These are phyloP conservation scores for Nemotelus pantherinus DNA, from an alignment of 2,888 invertebrate genomes.

Conservation along the genomic window DNA sequence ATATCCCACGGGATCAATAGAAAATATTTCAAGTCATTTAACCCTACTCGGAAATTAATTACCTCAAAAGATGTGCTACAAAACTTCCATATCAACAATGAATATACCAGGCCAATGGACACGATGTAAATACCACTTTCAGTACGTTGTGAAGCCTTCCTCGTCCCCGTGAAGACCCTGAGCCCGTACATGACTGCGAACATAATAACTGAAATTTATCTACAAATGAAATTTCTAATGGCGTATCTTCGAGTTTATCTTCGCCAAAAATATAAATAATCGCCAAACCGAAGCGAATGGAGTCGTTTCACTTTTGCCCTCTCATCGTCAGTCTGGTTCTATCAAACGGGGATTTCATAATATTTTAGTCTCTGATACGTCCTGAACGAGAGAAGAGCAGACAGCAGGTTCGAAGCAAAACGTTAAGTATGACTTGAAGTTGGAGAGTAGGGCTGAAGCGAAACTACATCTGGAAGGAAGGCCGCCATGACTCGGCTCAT, in stretches of 20 bases:
- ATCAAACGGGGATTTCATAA: background rate
- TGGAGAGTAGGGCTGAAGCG: background rate
- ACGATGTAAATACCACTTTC: background rate
- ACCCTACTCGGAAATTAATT: slow-evolving; percentile 40
- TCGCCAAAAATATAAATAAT: slow-evolving; percentile 43
- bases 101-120: background rate
- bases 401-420: background rate
- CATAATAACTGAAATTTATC: slow-evolving; percentile 39
- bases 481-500: slow-evolving; percentile 32
- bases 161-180: background rate
- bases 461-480: background rate
- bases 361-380: slow-evolving; percentile 21
- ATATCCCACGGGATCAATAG: slow-evolving; percentile 39
- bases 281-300: slow-evolving; percentile 43
- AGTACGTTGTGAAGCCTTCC: background rate
- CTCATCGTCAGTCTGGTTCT: slow-evolving; percentile 10
- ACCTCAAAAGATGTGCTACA: slow-evolving; percentile 29
- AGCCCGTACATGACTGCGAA: background rate
- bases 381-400: background rate
- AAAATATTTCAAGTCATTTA: slow-evolving; percentile 36
- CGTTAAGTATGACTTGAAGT: background rate
- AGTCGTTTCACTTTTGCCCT: slow-evolving; percentile 26
- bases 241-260: slow-evolving; percentile 39
- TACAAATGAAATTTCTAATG: slow-evolving; percentile 44
- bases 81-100: slow-evolving; percentile 38